These are phyloP conservation scores for Papilio gigon DNA, from an alignment of 2,888 invertebrate species.

Conservation along the genomic window DNA sequence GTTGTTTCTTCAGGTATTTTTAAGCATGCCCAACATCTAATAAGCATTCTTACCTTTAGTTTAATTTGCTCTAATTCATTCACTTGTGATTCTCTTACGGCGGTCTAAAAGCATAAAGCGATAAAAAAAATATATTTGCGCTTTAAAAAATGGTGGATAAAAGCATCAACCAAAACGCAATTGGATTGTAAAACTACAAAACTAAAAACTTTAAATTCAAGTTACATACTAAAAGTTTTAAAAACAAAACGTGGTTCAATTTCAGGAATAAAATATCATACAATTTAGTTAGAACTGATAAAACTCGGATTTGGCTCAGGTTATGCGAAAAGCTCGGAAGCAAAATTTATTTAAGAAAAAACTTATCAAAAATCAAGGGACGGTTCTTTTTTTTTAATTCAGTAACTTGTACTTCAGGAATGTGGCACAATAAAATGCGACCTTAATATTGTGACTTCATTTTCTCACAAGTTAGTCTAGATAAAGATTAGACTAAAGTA, in stretches of 20 bases:
- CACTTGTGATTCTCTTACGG: slow-evolving; percentile 67
- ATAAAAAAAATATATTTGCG: slow-evolving; percentile 63
- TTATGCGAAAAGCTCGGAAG: slow-evolving; percentile 24
- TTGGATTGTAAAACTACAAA: not conserved
- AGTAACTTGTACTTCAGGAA: too few relatives aligned
- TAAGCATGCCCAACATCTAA: slow-evolving; percentile 30
- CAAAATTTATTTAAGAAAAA: not conserved
- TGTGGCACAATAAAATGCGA: slow-evolving; percentile 10
- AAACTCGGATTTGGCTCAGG: slow-evolving; percentile 28
- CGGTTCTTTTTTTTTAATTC: not conserved
- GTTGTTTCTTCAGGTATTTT: not conserved
- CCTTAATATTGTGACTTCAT: not conserved
- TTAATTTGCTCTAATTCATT: slow-evolving; percentile 69
- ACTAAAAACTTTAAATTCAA: not conserved
- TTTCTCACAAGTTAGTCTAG: not conserved
- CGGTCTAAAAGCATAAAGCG: slow-evolving; percentile 74
- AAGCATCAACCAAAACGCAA: slow-evolving; percentile 3
- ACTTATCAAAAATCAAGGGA: not conserved
- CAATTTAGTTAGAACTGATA: slow-evolving; percentile 1
- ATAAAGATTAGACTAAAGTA: too few relatives aligned
- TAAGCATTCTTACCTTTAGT: slow-evolving; percentile 71
- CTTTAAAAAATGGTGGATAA: not conserved
- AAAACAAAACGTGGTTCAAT: not conserved
- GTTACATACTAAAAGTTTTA: slow-evolving; percentile 39
- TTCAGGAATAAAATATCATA: not conserved